Evolutionary conservation across 2,888 invertebrate genomes (phyloP).

Genomic region (Spodoptera littoralis): DNA sequence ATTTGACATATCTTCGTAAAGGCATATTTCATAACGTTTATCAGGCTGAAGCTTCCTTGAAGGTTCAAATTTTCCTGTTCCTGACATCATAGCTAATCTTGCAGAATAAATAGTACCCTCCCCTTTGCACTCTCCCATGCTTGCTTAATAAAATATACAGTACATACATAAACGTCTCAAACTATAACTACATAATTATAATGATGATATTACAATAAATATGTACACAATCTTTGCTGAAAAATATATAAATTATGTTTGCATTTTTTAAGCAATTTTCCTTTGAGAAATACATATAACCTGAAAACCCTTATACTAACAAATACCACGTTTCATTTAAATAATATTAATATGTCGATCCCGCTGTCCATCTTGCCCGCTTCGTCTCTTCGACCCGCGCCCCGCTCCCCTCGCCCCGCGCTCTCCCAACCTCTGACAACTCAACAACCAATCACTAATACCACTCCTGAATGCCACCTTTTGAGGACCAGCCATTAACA

Average conservation of each 20-base stretch:
- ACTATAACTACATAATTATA: no score
- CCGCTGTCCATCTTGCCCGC: slow-evolving; percentile 65
- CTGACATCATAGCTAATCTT: no score
- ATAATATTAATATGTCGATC: slow-evolving; percentile 50
- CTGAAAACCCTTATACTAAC: slow-evolving; percentile 55
- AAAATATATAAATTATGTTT: slow-evolving; percentile 6
- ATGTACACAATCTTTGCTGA: slow-evolving; percentile 16
- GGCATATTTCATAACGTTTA: no score
- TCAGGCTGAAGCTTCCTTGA: no score
- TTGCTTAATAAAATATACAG: no score
- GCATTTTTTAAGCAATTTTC: slow-evolving; percentile 3
- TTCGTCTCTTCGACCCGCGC: slow-evolving; percentile 62
- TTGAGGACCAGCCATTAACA: slow-evolving; percentile 26
- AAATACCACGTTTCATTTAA: slow-evolving; percentile 52
- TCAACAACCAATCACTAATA: slow-evolving; percentile 82
- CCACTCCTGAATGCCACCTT: slow-evolving; percentile 72
- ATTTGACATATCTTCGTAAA: no score
- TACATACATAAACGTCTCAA: no score
- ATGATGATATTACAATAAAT: slow-evolving; percentile 1
- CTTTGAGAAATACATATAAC: slow-evolving; percentile 30
- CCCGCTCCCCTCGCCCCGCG: slow-evolving; percentile 68
- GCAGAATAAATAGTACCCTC: no score
- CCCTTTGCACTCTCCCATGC: no score
- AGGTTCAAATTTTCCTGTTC: no score
- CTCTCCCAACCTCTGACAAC: slow-evolving; percentile 80